Conservation (phyloP, 2,113 vertebrate genomes). For the Seriola aureovittata region DNA sequence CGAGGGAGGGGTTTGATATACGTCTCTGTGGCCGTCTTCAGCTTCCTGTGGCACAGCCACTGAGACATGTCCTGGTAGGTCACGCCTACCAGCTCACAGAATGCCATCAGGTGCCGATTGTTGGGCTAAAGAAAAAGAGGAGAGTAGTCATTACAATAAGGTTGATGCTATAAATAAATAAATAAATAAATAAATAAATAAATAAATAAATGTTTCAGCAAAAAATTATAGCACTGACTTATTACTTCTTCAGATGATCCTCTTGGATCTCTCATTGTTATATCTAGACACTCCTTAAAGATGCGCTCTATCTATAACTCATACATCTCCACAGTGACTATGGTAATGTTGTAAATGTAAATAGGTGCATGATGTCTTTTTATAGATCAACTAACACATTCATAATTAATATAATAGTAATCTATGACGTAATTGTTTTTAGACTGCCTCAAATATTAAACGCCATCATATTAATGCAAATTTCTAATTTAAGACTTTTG, state of each 20-base stretch:
- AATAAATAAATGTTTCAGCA: neutral
- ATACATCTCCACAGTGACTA: neutral
- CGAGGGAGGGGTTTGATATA: slow-evolving; percentile 96
- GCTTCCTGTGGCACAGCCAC: slow-evolving; percentile 97
- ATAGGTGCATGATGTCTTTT: neutral
- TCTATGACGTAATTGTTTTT: neutral
- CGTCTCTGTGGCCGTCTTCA: slow-evolving; percentile 94
- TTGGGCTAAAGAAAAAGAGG: slow-evolving; percentile 85
- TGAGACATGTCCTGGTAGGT: slow-evolving; percentile 96
- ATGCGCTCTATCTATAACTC: no score
- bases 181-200: neutral
- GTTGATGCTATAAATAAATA: neutral
- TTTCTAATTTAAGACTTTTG: neutral
- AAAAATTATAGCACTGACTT: neutral
- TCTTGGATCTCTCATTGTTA: neutral
- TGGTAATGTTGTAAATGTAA: neutral
- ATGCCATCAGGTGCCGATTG: slow-evolving; percentile 90
- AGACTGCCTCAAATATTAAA: neutral
- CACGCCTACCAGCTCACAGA: slow-evolving; percentile 96
- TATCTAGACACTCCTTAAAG: neutral
- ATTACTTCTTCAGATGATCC: neutral
- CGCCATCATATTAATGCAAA: neutral
- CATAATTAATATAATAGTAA: neutral
- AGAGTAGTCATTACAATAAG: neutral
- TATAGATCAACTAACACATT: neutral